Evolutionary conservation across 2,797 vertebrate species (phyloP), one percentile per base, ranked within the genome.

Genomic region (Coranthus polyacanthus): DNA sequence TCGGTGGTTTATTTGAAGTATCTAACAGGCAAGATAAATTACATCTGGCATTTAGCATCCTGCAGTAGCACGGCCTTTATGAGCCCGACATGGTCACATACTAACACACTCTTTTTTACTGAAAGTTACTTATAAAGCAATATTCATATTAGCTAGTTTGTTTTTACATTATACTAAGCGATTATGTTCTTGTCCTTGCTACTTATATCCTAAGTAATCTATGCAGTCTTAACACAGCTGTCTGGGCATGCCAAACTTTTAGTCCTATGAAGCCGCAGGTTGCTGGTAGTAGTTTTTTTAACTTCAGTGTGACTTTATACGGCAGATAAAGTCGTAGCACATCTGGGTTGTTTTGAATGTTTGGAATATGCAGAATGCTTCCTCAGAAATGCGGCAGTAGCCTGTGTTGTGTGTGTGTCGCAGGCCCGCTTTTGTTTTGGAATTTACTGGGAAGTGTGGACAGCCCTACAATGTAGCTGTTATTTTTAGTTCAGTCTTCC

Each of bases 401-500:
- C 71, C 61, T 74, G 76, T 85, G 79, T 80, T 78, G 55, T 66
- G 45, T 68, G 52, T 57, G 34, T 69, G 79, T 86, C 84, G 86
- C 22, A 51, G 81, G 83, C 78, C 76, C 65, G 69, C 74, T 68
- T 75, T 76, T 75, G 57, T 86, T 75, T 65, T 83, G 54, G 70
- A 69, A 90, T 86, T 82, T 66, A 75, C 68, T 46, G 74, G 43
- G 73, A 85, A 84, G 83, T 56, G 52, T 78, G 80, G 79, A 64
- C 77, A 82, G 89, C 74, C 82, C 74, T 51, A 38, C 81, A 60
- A 80, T 85, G 84, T 84, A 51, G 69, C 45, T 38, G 75, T 84
- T 94, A 94, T 94, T 94, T 93, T 93, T 94, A 94, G 92, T 62
- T 69, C 83, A 82, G 90, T 91, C 88, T 86, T 83, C 87, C 20